These are phyloP conservation scores for Platichthys stellatus DNA, from an alignment of 2,113 vertebrate species.

Conservation along the genomic window DNA sequence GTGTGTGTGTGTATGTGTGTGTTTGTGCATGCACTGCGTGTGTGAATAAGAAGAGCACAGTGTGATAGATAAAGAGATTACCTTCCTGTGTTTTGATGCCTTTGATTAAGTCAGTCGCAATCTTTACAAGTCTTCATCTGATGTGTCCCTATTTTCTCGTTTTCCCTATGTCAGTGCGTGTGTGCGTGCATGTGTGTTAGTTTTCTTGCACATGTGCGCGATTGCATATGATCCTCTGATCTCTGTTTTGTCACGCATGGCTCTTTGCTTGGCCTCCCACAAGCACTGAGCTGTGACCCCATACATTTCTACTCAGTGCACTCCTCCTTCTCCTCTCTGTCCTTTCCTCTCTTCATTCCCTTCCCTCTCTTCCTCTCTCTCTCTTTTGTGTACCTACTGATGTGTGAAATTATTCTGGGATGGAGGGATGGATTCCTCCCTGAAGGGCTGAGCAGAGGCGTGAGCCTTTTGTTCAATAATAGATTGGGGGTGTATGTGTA, in stretches of 20 bases:
- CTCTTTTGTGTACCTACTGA: constrained; percentile 80
- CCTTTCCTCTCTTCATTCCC: constrained; percentile 40
- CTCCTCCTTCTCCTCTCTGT: constrained; percentile 41
- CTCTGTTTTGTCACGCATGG: constrained; percentile 73
- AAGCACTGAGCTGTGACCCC: constrained; percentile 71
- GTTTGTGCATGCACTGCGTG: constrained; percentile 5
- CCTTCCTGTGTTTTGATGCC: constrained; percentile 35
- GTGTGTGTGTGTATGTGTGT: constrained; percentile 15
- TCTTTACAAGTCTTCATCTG: constrained; percentile 52
- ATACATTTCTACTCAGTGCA: constrained; percentile 58
- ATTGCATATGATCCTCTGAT: constrained; percentile 68
- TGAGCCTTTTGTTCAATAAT: constrained; percentile 82
- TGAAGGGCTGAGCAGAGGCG: constrained; percentile 78
- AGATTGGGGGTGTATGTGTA: constrained; percentile 81
- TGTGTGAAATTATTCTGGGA: constrained; percentile 86
- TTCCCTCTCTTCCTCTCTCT: constrained; percentile 48
- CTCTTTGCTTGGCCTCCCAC: constrained; percentile 61
- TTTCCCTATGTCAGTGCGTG: constrained; percentile 32
- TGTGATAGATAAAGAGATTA: constrained; percentile 50
- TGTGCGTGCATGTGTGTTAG: constrained; percentile 25
- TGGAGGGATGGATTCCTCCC: constrained; percentile 84
- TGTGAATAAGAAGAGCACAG: constrained; percentile 15
- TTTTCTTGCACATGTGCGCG: constrained; percentile 25
- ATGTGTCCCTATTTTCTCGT: constrained; percentile 60
- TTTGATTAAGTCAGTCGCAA: constrained; percentile 43